Evolutionary conservation across 2,797 vertebrate genomes (phyloP).

Genomic region (Micropoecilia bifurca): DNA sequence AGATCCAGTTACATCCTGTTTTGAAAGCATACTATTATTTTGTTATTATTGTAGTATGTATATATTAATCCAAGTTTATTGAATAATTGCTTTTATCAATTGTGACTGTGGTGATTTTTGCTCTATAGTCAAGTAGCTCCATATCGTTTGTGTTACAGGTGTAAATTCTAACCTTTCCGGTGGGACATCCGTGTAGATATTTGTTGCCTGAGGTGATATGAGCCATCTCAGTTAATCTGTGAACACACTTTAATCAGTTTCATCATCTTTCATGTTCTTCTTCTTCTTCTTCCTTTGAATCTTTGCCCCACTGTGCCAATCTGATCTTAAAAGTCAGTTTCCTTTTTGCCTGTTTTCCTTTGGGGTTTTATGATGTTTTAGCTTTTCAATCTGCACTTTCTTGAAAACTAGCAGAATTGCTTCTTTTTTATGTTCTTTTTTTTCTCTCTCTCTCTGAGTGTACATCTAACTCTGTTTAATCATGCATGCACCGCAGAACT

Average conservation of each 20-base stretch:
- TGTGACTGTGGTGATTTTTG: background rate
- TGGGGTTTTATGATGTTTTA: constrained; percentile 26
- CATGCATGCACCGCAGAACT: constrained; percentile 46
- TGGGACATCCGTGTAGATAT: background rate
- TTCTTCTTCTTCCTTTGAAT: constrained; percentile 32
- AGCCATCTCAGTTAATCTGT: constrained; percentile 10
- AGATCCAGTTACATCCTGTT: no score
- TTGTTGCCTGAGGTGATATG: constrained; percentile 1
- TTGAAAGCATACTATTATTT: background rate
- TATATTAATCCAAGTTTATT: background rate
- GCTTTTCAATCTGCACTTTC: constrained; percentile 21
- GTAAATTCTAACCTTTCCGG: background rate
- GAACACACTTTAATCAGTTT: constrained; percentile 32
- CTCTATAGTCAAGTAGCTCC: background rate
- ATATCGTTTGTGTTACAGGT: background rate
- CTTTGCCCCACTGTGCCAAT: constrained; percentile 16
- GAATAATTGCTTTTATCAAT: background rate
- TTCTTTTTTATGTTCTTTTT: constrained; percentile 35
- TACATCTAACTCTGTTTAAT: constrained; percentile 51
- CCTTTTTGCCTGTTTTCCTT: constrained; percentile 39
- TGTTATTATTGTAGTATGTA: background rate
- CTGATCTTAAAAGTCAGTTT: constrained; percentile 33
- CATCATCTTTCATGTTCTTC: constrained; percentile 31
- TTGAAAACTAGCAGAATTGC: constrained; percentile 40
- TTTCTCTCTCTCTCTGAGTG: constrained; percentile 18